Conservation (phyloP, 2,888 invertebrate species). For the Habrosyne pyritoides region DNA sequence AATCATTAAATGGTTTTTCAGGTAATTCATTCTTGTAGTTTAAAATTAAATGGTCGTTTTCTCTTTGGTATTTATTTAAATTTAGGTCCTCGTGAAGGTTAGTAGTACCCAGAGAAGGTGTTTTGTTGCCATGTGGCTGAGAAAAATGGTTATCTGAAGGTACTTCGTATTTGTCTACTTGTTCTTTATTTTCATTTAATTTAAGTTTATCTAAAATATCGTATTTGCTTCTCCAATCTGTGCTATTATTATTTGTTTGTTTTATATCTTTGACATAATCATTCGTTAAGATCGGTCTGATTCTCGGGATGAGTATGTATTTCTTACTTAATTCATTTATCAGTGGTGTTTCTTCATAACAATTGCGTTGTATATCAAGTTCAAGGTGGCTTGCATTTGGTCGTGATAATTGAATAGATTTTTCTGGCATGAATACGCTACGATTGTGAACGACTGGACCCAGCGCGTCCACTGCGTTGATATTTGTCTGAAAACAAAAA, state of each 20-base stretch:
- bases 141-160: not conserved
- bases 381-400: slow-evolving; percentile 22
- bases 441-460: slow-evolving; percentile 12
- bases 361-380: slow-evolving; percentile 28
- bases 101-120: not conserved
- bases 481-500: slow-evolving; percentile 21
- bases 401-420: slow-evolving; percentile 18
- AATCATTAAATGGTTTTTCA: slow-evolving; percentile 26
- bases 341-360: slow-evolving; percentile 45
- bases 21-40: slow-evolving; percentile 35
- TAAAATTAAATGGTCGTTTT: slow-evolving; percentile 10
- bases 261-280: slow-evolving; percentile 26
- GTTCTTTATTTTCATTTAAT: slow-evolving; percentile 49
- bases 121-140: too few relatives aligned
- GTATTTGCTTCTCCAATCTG: slow-evolving; percentile 76
- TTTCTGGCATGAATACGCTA: slow-evolving; percentile 1
- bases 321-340: slow-evolving; percentile 70
- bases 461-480: slow-evolving; percentile 11
- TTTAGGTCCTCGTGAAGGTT: not conserved
- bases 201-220: slow-evolving; percentile 69
- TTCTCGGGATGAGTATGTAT: slow-evolving; percentile 72
- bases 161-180: not conserved
- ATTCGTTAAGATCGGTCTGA: slow-evolving; percentile 31
- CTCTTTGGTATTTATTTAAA: slow-evolving; percentile 2
- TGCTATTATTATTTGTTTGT: slow-evolving; percentile 36